Evolutionary conservation across 2,113 vertebrate species (phyloP), one percentile per base, ranked within the genome.

Genomic region (Calidris pugnax): DNA sequence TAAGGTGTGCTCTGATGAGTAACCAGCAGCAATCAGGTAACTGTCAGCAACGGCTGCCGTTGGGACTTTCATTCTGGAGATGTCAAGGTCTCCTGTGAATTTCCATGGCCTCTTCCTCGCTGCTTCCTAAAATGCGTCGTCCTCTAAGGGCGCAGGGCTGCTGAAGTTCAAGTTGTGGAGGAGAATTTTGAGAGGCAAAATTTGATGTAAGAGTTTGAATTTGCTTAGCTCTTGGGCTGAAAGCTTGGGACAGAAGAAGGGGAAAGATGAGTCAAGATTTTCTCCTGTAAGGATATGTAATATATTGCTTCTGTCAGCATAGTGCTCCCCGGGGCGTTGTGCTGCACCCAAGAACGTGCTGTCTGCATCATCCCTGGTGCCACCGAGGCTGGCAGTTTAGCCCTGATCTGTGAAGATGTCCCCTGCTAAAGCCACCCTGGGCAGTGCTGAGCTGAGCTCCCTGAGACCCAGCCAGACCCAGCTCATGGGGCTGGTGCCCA

Each of bases 11-110:
- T 66, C 55, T 43, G 74, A 22, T 21, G 68, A 62, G 72, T 41
- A 23, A 18, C 1, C 7, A 55, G 37, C 66, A 50, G 53, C 1
- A 1, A 8, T 76, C 57, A 20, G 26, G 5, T n/a, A 43, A 47
- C 48, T 7, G 8, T 9, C 45, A 47, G 68, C 56, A 48, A 2
- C 0, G 0, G 72, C 79, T 62, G 57, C 39, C 1, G 0, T 5
- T 33, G 69, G 79, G 63, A 67, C 22, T 72, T 69, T 35, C 37
- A 23, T 87, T 89, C 50, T 48, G 81, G 62, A 80, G 23, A 13
- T 51, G 22, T 33, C 45, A 59, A 41, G 27, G 45, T 83, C n/a
- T 72, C 21, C 71, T 75, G 2, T 45, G 86, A 60, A 35, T 47
- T 64, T 82, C 23, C 59, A 22, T 0, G 1, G 55, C 19, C 0